A percentile compares a stretch with the other conserved stretches of the same genome.
These are phyloP conservation scores for Cryptocheilus praepositus DNA, from an alignment of 2,888 invertebrate genomes.

Conservation along the genomic window DNA sequence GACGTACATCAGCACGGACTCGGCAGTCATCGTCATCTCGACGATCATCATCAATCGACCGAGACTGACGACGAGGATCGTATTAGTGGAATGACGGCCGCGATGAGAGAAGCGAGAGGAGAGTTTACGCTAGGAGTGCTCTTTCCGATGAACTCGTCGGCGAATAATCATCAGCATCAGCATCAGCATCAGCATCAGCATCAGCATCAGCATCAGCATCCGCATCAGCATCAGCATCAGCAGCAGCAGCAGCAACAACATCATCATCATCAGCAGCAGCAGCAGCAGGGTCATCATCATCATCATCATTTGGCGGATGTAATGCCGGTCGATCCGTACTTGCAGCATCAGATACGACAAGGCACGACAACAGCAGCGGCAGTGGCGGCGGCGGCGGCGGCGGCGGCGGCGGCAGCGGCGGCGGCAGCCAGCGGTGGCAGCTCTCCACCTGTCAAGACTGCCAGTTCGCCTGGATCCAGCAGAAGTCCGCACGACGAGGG, in stretches of 20 bases:
- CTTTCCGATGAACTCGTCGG: constrained; percentile 33
- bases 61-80: constrained; percentile 55
- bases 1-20: constrained; percentile 32
- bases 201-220: constrained; percentile 54
- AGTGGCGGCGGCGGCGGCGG: no score
- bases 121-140: constrained; percentile 61
- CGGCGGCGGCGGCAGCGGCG: no score
- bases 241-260: constrained; percentile 48
- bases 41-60: constrained; percentile 36
- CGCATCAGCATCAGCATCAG: constrained; percentile 26
- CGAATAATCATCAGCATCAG: constrained; percentile 21
- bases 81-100: constrained; percentile 60
- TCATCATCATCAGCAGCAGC: constrained; percentile 27
- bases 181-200: constrained; percentile 44
- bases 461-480: constrained; percentile 69
- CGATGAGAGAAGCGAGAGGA: constrained; percentile 59
- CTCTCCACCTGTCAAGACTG: constrained; percentile 62
- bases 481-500: constrained; percentile 67
- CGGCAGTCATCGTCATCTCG: constrained; percentile 37
- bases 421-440: constrained; percentile 45
- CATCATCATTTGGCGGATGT: constrained; percentile 65
- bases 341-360: constrained; percentile 65
- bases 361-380: constrained; percentile 44
- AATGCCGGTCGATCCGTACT: constrained; percentile 62
- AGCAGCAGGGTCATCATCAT: constrained; percentile 45